Evolutionary conservation across 1,140 invertebrate species (phyloP), one percentile per base, ranked within the genome.

Genomic region (Harlomillsia oculata): DNA sequence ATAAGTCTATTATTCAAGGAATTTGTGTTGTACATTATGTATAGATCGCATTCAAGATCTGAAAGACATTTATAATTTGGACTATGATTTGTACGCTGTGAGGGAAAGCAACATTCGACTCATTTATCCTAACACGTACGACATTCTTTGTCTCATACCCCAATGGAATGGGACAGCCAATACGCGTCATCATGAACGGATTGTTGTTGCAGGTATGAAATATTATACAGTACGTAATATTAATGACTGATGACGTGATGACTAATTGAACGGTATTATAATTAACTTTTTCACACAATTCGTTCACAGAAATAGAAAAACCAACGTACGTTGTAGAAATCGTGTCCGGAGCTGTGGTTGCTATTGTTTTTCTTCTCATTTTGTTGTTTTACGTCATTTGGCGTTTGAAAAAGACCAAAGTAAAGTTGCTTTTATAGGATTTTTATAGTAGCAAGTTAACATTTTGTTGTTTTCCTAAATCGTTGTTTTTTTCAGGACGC

Each of bases 101-200:
- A 25, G 55, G 25, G 55, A 57, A 57, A 50, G 46, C 21, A 57
- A 57, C 28, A 57, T 57, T 36, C 34, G 46, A 6, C 26, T 57
- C 14, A 51, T 57, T 41, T 57, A 57, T 30, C 55, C 55, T 3
- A 57, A 57, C 20, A 48, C 49, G 23, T 57, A 57, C 21, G 55
- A 57, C n/a, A 26, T 57, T 23, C 16, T 57, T 18, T 57, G 55
- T 28, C 18, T 57, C n/a, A 48, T 44, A 3, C 55, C 55, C n/a
- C 29, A 21, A 20, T 57, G 46, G 46, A 57, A 57, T 37, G 46
- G 29, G 14, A 57, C 55, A 6, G 45, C 36, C 0, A 39, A n/a
- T 8, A 20, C 51, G 3, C 23, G 55, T 23, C 29, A 50, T 32
- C 34, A 41, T 18, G 51, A 51, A 34, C 14, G 55, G 28, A 57